Evolutionary conservation across 23 tunicate genomes (phyloP).

Genomic region (Halocynthia roretzi): DNA sequence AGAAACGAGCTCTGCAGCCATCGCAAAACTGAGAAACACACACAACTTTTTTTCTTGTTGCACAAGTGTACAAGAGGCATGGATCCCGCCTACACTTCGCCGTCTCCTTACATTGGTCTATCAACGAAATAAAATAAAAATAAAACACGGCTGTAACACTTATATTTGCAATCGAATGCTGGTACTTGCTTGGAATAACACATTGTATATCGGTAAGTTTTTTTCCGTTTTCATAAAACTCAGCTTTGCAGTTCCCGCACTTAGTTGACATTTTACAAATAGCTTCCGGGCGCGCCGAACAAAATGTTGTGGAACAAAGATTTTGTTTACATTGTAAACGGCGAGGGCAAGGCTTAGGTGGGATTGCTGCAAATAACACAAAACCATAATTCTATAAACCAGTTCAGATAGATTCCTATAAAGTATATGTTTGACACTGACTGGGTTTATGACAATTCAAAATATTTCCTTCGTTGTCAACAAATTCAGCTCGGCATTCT

Average conservation of each 20-base stretch:
- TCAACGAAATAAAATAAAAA: not conserved
- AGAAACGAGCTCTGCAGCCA: conserved; percentile 7
- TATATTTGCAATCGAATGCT: not conserved
- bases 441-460: not conserved
- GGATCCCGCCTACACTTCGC: conserved; percentile 3
- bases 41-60: not conserved
- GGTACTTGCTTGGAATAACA: conserved; percentile 5
- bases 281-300: conserved; percentile 16
- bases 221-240: conserved; percentile 2
- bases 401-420: not conserved
- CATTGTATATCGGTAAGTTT: conserved; percentile 1
- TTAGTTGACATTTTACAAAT: conserved; percentile 2
- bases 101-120: conserved; percentile 3
- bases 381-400: not conserved
- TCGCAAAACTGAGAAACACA: conserved; percentile 10
- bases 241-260: conserved; percentile 11
- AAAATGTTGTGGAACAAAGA: conserved; percentile 3
- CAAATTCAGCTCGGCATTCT: conserved; percentile 20
- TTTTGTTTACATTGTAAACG: not conserved
- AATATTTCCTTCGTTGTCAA: not conserved
- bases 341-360: not conserved
- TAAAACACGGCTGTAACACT: not conserved
- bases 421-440: not conserved
- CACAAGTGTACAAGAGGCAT: not conserved
- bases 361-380: too few relatives aligned